A percentile compares a stretch with the other conserved stretches of the same genome.
These are phyloP conservation scores for Brachyopa scutellaris DNA, from an alignment of 2,888 invertebrate species.

Conservation along the genomic window DNA sequence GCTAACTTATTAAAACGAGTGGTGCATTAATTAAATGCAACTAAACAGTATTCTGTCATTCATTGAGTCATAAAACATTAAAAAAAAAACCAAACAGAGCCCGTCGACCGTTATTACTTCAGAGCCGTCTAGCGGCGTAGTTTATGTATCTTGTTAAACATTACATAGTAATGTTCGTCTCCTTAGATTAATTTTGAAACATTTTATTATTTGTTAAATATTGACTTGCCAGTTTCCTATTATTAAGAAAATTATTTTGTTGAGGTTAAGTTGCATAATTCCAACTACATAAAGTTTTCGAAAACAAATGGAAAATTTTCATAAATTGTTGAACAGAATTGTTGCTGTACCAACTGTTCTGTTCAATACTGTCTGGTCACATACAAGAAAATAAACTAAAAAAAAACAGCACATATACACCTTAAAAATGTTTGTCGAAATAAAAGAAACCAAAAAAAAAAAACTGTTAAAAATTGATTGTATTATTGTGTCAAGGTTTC, in stretches of 20 bases:
- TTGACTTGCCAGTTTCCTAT: conserved; percentile 52
- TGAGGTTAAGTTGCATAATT: too few species aligned
- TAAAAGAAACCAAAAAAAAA: conserved; percentile 15
- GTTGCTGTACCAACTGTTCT: too few species aligned
- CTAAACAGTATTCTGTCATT: conserved; percentile 58
- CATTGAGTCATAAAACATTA: conserved; percentile 34
- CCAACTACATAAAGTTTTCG: too few species aligned
- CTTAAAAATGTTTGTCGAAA: conserved; percentile 45
- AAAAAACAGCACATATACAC: conserved; percentile 19
- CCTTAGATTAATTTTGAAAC: conserved; percentile 37
- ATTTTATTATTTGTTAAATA: conserved; percentile 18
- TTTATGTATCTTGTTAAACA: conserved; percentile 9
- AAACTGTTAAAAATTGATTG: conserved; percentile 48
- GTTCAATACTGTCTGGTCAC: conserved; percentile 63
- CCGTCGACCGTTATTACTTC: conserved; percentile 39
- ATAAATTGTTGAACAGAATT: conserved; percentile 8
- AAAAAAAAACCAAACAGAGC: neutral
- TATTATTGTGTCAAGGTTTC: neutral
- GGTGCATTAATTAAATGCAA: conserved; percentile 7
- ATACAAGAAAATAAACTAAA: conserved; percentile 23
- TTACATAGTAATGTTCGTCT: conserved; percentile 42
- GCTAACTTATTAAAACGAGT: conserved; percentile 22
- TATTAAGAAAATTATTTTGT: neutral
- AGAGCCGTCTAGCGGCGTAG: conserved; percentile 42
- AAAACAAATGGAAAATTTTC: too few species aligned